Percentiles rank a stretch among this genome's conserved stretches.
Conservation (phyloP, 2,797 vertebrate genomes). For the Anabas testudineus region DNA sequence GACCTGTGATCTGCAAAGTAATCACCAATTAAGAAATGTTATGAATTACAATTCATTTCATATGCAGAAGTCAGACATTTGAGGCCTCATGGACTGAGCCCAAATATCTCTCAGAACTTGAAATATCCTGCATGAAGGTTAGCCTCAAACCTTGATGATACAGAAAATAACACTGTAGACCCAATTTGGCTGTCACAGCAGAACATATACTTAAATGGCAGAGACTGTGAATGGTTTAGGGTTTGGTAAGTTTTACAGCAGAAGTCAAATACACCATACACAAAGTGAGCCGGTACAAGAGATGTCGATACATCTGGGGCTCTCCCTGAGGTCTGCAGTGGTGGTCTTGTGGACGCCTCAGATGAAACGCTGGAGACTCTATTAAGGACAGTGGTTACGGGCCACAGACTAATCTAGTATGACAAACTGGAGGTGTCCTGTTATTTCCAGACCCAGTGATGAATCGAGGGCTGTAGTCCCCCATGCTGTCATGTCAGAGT, state of each 20-base stretch:
- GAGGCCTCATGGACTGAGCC: conserved; percentile 39
- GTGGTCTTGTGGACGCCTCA: conserved; percentile 81
- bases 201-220: background rate
- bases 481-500: conserved; percentile 85
- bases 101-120: conserved; percentile 33
- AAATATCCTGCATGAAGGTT: conserved; percentile 17
- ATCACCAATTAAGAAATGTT: conserved; percentile 84
- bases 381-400: conserved; percentile 86
- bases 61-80: conserved; percentile 53
- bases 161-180: conserved; percentile 24
- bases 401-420: conserved; percentile 86
- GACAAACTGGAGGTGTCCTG: conserved; percentile 88
- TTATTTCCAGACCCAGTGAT: conserved; percentile 86
- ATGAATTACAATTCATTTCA: conserved; percentile 81
- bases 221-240: conserved; percentile 4
- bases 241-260: conserved; percentile 7
- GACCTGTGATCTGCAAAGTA: conserved; percentile 82
- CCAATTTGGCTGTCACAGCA: conserved; percentile 10
- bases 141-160: conserved; percentile 43
- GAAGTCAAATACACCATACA: conserved; percentile 27
- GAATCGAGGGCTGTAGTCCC: conserved; percentile 81
- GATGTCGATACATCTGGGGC: conserved; percentile 60
- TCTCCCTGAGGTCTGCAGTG: conserved; percentile 72
- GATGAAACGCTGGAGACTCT: conserved; percentile 82
- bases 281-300: conserved; percentile 27